phyloP scores from a whole-genome alignment of 2,888 invertebrate genomes.

The Drosophila monieri region DNA sequence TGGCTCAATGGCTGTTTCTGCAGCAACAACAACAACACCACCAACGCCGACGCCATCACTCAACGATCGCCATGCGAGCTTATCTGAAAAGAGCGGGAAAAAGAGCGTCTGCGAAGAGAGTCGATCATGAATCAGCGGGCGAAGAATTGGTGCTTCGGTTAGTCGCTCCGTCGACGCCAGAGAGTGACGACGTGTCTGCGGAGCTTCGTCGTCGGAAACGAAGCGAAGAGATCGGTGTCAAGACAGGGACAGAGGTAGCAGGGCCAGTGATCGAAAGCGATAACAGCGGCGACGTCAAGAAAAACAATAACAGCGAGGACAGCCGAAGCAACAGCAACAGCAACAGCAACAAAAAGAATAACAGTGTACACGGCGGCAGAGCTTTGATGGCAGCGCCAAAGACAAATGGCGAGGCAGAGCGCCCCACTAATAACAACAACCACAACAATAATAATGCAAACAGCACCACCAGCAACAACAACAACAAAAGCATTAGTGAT shows the following conservation, averaged over 20 bases:
- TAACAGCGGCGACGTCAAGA: slow-evolving; percentile 20
- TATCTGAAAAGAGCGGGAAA: slow-evolving; percentile 18
- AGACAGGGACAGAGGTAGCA: slow-evolving; percentile 1
- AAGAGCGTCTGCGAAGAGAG: slow-evolving; percentile 1
- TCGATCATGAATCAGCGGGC: neutral
- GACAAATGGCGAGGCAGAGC: slow-evolving; percentile 47
- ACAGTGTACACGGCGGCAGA: slow-evolving; percentile 17
- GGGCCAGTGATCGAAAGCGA: slow-evolving; percentile 12
- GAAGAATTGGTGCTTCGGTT: slow-evolving; percentile 21
- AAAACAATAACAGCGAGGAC: slow-evolving; percentile 19
- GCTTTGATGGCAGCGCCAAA: slow-evolving; percentile 56
- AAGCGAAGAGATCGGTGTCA: slow-evolving; percentile 10
- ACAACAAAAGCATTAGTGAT: slow-evolving; percentile 42
- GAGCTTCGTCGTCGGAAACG: slow-evolving; percentile 14
- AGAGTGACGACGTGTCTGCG: slow-evolving; percentile 55
- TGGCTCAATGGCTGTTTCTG: slow-evolving; percentile 45
- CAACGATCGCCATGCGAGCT: slow-evolving; percentile 1
- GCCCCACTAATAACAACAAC: slow-evolving; percentile 15
- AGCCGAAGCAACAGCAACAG: slow-evolving; percentile 17
- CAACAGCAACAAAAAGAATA: slow-evolving; percentile 16
- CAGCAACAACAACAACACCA: slow-evolving; percentile 45
- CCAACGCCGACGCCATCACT: slow-evolving; percentile 40
- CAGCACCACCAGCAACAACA: slow-evolving; percentile 45
- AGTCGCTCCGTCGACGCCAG: slow-evolving; percentile 24
- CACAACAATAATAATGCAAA: slow-evolving; percentile 15